Evolutionary conservation across 1,140 invertebrate genomes (phyloP).

Genomic region (Vanessa atalanta): DNA sequence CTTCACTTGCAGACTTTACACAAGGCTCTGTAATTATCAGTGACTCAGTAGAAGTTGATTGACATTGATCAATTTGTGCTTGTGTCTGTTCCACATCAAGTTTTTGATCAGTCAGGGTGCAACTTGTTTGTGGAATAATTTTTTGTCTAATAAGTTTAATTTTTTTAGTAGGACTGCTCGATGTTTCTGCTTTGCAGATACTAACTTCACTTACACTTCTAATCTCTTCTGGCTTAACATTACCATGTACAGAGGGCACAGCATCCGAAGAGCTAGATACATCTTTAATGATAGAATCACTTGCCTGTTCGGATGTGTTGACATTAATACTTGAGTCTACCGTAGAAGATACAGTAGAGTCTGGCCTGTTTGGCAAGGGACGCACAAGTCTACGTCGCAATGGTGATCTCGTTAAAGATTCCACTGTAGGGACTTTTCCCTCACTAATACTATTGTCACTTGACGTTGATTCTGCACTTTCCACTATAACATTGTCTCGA

Average conservation of each 20-base stretch:
- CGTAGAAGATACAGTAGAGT: conserved; percentile 74
- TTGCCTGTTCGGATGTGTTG: conserved; percentile 51
- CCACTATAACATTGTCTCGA: conserved; percentile 69
- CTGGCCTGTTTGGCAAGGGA: conserved; percentile 63
- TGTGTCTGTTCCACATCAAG: conserved; percentile 33
- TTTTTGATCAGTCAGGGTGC: conserved; percentile 42
- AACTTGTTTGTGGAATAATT: conserved; percentile 48
- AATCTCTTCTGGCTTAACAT: conserved; percentile 69
- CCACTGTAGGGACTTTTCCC: conserved; percentile 39
- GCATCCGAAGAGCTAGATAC: conserved; percentile 77
- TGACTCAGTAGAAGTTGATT: conserved; percentile 63
- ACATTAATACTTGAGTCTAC: conserved; percentile 62
- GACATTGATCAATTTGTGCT: conserved; percentile 60
- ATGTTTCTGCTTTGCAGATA: conserved; percentile 77
- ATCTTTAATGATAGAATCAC: conserved; percentile 69
- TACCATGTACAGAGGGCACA: conserved; percentile 63
- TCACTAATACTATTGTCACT: conserved; percentile 74
- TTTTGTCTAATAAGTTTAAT: conserved; percentile 76
- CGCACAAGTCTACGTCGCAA: conserved; percentile 61
- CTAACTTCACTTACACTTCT: conserved; percentile 74
- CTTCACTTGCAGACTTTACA: not conserved
- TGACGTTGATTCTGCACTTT: conserved; percentile 73
- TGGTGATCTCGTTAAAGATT: conserved; percentile 59
- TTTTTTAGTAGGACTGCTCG: conserved; percentile 70
- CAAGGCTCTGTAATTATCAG: conserved; percentile 18